Base-by-base conservation (phyloP, 2,113 vertebrate genomes). In the Silurus asotus region DNA sequence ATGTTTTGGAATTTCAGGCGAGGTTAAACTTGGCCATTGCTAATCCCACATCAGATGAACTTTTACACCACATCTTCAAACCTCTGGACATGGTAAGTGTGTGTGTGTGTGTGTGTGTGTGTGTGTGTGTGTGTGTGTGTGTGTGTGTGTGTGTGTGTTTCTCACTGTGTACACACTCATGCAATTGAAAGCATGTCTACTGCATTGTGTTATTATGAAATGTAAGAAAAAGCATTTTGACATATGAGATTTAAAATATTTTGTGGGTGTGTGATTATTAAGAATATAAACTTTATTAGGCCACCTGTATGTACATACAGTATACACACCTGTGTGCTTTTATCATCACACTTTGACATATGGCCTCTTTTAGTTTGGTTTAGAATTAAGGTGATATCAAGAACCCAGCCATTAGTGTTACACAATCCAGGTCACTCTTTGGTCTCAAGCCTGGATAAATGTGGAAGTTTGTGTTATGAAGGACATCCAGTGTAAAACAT, bases 1-100 rank as follows among this genome's bases (percentile, higher is more conserved):
- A 20, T 79, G 1, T 84, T 55, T 83, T 23, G 72, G 11, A 25
- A 65, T 79, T 88, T 0, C 83, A 98, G 97, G 97, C 95, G 9
- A 93, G 93, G 62, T 92, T 98, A 87, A 96, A 95, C 67, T 88
- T 92, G 17, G 92, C 94, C 88, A 97, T 98, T 77, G 72, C 94
- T 72, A 95, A 93, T 85, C 97, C 97, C 19, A 95, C 94, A 15
- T 95, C 97, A 2, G 91, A 94, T 8, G 96, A 98, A 82, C 94
- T 98, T 0, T 84, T 97, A 58, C 96, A 97, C 86, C 94, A 97
- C 53, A 89, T 98, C 6, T 97, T 97, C 88, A 96, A 93, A 74
- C 96, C 96, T 20, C 91, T 98, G 80, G 95, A 97, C 59, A 95
- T 96, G 94, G 97, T 97, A 91, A 96, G 96, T 89, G 49, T 2